These are phyloP conservation scores for Thunnus albacares DNA, from an alignment of 2,797 vertebrate species.

Conservation along the genomic window DNA sequence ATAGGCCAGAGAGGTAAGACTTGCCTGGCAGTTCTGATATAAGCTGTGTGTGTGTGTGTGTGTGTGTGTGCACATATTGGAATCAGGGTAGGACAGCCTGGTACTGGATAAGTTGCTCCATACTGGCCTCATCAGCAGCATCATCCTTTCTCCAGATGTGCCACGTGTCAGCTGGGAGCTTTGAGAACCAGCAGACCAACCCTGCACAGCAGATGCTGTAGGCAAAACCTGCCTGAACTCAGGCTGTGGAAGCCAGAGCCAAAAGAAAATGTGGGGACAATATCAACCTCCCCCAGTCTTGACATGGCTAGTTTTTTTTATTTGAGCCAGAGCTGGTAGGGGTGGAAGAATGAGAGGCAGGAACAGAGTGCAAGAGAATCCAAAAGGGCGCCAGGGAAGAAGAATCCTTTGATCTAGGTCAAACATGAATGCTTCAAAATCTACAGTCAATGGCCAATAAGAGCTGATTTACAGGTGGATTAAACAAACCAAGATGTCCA, in stretches of 20 bases:
- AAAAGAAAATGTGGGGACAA: constrained; percentile 73
- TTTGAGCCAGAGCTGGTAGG: constrained; percentile 54
- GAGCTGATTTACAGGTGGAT: constrained; percentile 64
- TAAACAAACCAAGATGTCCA: constrained; percentile 53
- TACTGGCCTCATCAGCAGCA: constrained; percentile 70
- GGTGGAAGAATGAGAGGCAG: constrained; percentile 47
- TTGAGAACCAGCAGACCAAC: constrained; percentile 73
- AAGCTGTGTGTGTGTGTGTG: constrained; percentile 10
- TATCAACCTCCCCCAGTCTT: constrained; percentile 56
- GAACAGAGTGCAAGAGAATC: constrained; percentile 6
- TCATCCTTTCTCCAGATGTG: constrained; percentile 89
- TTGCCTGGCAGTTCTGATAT: constrained; percentile 35
- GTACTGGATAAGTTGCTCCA: constrained; percentile 73
- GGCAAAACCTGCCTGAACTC: constrained; percentile 62
- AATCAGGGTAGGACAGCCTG: constrained; percentile 71
- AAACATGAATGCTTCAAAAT: constrained; percentile 52
- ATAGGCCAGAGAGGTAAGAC: constrained; percentile 45
- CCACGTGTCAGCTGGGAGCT: constrained; percentile 84
- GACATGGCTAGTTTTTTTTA: constrained; percentile 65
- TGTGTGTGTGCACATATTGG: constrained; percentile 24
- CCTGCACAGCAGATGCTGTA: constrained; percentile 83
- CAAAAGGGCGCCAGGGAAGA: constrained; percentile 21
- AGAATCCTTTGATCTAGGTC: constrained; percentile 64
- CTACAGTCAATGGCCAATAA: constrained; percentile 30
- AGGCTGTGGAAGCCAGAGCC: constrained; percentile 31